Percentiles rank a stretch among this genome's conserved stretches.
Conservation (phyloP, 35 echinoderm and acorn worm genomes). For the Ptychodera flava region DNA sequence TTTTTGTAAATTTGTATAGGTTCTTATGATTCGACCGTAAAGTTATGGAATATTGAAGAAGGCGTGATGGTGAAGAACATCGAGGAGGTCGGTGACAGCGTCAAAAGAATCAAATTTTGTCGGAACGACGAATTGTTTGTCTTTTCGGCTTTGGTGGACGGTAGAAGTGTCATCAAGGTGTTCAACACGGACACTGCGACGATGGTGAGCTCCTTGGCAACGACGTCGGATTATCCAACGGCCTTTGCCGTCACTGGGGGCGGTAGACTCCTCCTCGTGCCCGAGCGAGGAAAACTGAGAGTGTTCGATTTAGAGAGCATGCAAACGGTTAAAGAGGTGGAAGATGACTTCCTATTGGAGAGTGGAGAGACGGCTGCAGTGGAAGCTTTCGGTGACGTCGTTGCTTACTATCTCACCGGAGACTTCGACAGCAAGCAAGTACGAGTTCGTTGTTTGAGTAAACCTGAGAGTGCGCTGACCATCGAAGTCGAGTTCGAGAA, state of each 20-base stretch:
- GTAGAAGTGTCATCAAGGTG: background rate
- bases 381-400: background rate
- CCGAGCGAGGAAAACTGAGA: background rate
- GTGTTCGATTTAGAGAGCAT: background rate
- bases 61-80: slow-evolving; percentile 81
- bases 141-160: background rate
- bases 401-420: background rate
- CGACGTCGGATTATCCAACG: background rate
- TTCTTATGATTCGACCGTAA: slow-evolving; percentile 64
- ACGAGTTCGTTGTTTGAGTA: background rate
- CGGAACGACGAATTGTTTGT: background rate
- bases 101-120: background rate
- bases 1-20: too few relatives aligned
- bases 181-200: background rate
- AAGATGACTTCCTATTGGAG: background rate
- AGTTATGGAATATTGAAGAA: slow-evolving; percentile 80
- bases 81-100: slow-evolving; percentile 21
- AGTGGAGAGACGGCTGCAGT: background rate
- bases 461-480: background rate
- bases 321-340: background rate
- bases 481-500: background rate
- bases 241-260: background rate
- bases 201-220: background rate
- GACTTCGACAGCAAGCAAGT: background rate
- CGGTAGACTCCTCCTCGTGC: background rate